These are phyloP conservation scores for Epinotia brunnichana DNA, from an alignment of 2,888 invertebrate species.

Conservation along the genomic window DNA sequence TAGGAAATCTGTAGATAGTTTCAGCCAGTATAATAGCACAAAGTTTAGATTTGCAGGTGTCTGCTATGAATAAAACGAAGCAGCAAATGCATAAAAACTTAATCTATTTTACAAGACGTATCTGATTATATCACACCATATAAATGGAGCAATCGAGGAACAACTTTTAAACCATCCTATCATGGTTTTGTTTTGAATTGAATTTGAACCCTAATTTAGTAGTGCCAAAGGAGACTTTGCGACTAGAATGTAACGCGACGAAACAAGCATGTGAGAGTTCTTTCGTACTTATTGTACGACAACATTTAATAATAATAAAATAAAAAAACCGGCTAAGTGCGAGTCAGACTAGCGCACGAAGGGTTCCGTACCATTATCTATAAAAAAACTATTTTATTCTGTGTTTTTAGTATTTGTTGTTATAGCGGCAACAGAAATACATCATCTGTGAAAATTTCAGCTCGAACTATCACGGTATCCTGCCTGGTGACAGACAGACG, in stretches of 20 bases:
- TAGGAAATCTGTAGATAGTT: neutral
- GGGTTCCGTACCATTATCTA: no score
- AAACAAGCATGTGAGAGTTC: neutral
- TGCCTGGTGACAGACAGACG: no score
- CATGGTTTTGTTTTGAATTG: neutral
- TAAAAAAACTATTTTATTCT: no score
- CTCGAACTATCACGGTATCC: no score
- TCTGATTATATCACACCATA: conserved; percentile 58
- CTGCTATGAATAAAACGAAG: conserved; percentile 10
- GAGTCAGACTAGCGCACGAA: no score
- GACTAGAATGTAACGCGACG: neutral
- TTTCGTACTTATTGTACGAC: conserved; percentile 48
- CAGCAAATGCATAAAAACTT: conserved; percentile 36
- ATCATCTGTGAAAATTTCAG: no score
- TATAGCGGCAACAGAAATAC: no score
- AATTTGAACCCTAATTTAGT: neutral
- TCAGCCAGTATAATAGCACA: conserved; percentile 1
- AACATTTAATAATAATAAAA: conserved; percentile 49
- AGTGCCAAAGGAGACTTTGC: neutral
- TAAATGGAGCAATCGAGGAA: conserved; percentile 56
- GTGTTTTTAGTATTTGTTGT: no score
- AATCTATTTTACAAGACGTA: conserved; percentile 43
- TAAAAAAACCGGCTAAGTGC: no score
- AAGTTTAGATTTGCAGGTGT: conserved; percentile 21
- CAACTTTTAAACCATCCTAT: conserved; percentile 1